A percentile compares a stretch with the other conserved stretches of the same genome.
Conservation (phyloP, 2,113 vertebrate genomes). For the Kryptolebias marmoratus region DNA sequence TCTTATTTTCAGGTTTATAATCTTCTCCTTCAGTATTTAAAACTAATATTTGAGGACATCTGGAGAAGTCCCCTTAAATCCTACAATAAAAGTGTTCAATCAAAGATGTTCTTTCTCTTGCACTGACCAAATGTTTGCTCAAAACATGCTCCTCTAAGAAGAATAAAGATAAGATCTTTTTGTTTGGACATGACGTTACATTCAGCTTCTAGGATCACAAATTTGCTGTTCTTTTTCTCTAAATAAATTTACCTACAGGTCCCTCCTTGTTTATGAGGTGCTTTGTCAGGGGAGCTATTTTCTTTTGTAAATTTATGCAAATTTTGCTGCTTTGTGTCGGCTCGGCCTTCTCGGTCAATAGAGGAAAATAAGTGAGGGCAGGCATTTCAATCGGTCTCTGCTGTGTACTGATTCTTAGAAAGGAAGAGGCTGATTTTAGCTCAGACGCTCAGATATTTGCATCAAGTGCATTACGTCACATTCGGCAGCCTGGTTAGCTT, state of each 20-base stretch:
- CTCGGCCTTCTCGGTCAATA: background rate
- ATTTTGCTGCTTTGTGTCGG: background rate
- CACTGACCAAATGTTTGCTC: too few species aligned
- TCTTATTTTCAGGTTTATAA: too few species aligned
- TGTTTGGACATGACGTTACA: too few species aligned
- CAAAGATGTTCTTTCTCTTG: too few species aligned
- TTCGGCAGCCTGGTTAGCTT: slow-evolving; percentile 18
- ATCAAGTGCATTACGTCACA: background rate
- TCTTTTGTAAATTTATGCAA: slow-evolving; percentile 10
- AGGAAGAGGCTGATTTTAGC: background rate
- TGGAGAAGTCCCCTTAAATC: too few species aligned
- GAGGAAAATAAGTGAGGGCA: background rate
- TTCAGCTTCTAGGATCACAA: too few species aligned
- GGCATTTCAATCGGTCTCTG: background rate
- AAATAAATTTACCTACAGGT: slow-evolving; percentile 7
- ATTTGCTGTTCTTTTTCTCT: background rate
- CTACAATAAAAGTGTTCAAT: too few species aligned
- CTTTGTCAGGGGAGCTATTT: background rate
- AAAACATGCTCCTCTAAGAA: too few species aligned
- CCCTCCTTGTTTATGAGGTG: background rate
- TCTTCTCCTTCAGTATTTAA: too few species aligned
- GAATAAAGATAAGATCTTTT: too few species aligned
- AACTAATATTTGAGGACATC: too few species aligned
- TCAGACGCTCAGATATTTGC: background rate
- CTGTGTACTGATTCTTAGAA: too few species aligned